phyloP scores from a whole-genome alignment of 2,113 vertebrate genomes.

The human region DNA sequence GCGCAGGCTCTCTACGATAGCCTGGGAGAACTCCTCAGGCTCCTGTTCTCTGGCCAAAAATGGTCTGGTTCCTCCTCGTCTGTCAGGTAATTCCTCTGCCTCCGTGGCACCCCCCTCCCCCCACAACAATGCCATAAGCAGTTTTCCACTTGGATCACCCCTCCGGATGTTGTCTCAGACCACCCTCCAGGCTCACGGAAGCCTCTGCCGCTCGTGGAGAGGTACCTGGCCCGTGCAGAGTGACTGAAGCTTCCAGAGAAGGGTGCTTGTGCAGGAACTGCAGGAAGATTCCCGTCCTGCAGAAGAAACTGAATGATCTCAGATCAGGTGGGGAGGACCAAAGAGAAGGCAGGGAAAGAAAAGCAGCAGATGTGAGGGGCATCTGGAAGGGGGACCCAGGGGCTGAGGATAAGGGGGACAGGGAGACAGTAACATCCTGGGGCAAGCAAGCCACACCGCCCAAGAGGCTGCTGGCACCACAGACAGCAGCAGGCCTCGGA shows the following conservation, averaged over 20 bases:
- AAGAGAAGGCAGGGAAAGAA: not conserved
- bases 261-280: not conserved
- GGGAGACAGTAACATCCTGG: not conserved
- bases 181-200: not conserved
- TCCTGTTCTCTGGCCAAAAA: not conserved
- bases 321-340: not conserved
- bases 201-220: not conserved
- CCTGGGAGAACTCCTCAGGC: not conserved
- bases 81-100: not conserved
- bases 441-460: rapidly evolving
- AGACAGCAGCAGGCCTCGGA: not conserved
- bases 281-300: too few relatives aligned
- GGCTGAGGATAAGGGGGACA: too few relatives aligned
- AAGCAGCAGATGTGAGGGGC: not conserved
- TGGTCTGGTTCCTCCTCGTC: not conserved
- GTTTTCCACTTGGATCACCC: not conserved
- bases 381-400: not conserved
- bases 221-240: not conserved
- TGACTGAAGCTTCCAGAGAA: not conserved
- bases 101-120: not conserved
- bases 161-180: not conserved
- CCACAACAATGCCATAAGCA: not conserved
- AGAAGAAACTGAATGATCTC: not conserved
- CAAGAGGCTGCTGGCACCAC: not conserved
- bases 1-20: not conserved